A percentile compares a stretch with the other conserved stretches of the same genome.
Conservation (phyloP, 2,113 vertebrate species). For the Cyphomyrus discorhynchus region DNA sequence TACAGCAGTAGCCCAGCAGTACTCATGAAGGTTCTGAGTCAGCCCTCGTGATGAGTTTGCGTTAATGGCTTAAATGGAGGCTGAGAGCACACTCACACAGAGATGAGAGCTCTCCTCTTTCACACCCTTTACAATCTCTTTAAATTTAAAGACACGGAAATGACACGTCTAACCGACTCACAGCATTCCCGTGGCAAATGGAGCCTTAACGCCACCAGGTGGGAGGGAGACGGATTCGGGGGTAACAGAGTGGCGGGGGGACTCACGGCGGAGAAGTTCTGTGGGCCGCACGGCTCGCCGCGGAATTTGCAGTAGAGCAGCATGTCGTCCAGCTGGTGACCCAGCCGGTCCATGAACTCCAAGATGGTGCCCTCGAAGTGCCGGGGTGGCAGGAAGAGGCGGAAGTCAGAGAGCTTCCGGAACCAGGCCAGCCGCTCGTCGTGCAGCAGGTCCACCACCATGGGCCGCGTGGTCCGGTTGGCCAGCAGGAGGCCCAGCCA, state of each 20-base stretch:
- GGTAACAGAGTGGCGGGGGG: slow-evolving; percentile 14
- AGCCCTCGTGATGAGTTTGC: background rate
- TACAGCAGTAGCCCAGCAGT: background rate
- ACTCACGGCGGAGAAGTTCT: slow-evolving; percentile 98
- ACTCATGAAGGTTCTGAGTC: background rate
- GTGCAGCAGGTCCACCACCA: slow-evolving; percentile 81
- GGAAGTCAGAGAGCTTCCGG: slow-evolving; percentile 88
- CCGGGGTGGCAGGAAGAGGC: slow-evolving; percentile 87
- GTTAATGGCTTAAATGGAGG: background rate
- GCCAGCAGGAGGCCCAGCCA: slow-evolving; percentile 87
- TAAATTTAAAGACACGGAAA: background rate
- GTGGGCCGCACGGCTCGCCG: slow-evolving; percentile 83
- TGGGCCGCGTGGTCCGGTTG: slow-evolving; percentile 81
- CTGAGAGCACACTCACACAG: background rate
- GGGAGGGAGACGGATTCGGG: background rate
- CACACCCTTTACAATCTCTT: background rate
- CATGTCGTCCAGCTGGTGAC: slow-evolving; percentile 96
- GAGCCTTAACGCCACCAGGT: no score
- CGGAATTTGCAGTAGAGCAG: slow-evolving; percentile 94
- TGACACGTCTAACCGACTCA: background rate
- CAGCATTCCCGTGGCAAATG: background rate
- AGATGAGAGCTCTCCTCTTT: background rate
- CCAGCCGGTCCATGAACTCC: slow-evolving; percentile 91
- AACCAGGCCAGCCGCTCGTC: slow-evolving; percentile 87
- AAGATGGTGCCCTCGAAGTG: slow-evolving; percentile 93